Conservation (phyloP, 2,888 invertebrate genomes). For the Cheilosia scutellata region DNA sequence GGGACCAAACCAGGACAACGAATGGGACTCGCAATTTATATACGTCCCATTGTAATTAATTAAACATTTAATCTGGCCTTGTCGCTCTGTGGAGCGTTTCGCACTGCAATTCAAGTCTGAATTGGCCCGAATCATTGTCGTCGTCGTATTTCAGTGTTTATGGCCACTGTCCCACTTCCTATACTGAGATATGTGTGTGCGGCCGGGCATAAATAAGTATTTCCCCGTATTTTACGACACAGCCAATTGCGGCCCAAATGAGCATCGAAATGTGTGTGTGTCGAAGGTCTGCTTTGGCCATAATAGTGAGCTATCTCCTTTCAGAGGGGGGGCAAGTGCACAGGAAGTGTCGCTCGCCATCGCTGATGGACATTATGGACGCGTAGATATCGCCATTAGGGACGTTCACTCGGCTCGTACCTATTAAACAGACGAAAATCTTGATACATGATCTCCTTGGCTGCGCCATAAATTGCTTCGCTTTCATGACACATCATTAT, state of each 20-base stretch:
- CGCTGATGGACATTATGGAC: constrained; percentile 71
- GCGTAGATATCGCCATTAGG: constrained; percentile 72
- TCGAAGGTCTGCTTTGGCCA: background rate
- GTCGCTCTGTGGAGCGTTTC: constrained; percentile 28
- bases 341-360: constrained; percentile 58
- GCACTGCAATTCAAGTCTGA: constrained; percentile 51
- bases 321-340: constrained; percentile 27
- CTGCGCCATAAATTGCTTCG: constrained; percentile 71
- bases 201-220: constrained; percentile 64
- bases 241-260: constrained; percentile 66
- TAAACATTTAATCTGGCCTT: constrained; percentile 72
- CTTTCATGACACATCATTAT: constrained; percentile 74
- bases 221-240: constrained; percentile 69
- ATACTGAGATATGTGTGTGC: background rate
- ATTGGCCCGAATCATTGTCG: constrained; percentile 46
- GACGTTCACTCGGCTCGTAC: constrained; percentile 61
- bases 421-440: constrained; percentile 67
- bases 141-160: constrained; percentile 64
- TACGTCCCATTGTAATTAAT: constrained; percentile 69
- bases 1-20: background rate
- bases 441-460: constrained; percentile 75
- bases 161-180: constrained; percentile 65
- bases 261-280: constrained; percentile 57
- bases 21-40: constrained; percentile 63
- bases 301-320: background rate